These are phyloP conservation scores for Chloropsis cyanopogon DNA, from an alignment of 2,113 vertebrate genomes.

Conservation along the genomic window DNA sequence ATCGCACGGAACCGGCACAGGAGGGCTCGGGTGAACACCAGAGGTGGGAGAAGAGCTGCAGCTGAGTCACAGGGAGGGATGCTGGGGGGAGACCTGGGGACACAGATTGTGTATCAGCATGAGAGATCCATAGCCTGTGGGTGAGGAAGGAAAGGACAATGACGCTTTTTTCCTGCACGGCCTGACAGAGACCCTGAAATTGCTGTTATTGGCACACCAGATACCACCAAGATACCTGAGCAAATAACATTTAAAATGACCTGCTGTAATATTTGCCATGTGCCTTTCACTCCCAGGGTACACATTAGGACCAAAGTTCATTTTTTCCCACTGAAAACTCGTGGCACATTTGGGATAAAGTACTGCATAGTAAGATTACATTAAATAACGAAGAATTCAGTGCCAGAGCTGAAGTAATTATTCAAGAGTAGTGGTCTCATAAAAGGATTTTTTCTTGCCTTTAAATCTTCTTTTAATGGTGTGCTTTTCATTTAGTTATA, in stretches of 20 bases:
- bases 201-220: not conserved
- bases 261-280: not conserved
- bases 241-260: not conserved
- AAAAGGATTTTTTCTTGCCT: not conserved
- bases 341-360: not conserved
- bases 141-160: not conserved
- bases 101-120: rapidly evolving
- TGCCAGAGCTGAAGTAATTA: not conserved
- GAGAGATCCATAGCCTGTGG: rapidly evolving
- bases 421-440: not conserved
- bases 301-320: not conserved
- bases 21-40: not conserved
- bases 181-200: not conserved
- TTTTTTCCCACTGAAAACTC: conserved; percentile 9
- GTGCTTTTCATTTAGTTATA: not conserved
- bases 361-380: not conserved
- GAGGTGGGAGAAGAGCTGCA: not conserved
- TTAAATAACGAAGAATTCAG: conserved; percentile 4
- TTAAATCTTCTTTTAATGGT: conserved; percentile 24
- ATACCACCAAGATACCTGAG: not conserved
- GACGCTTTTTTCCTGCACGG: not conserved
- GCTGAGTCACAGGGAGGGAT: not conserved
- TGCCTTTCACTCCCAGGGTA: not conserved
- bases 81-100: not conserved
- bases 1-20: rapidly evolving